Evolutionary conservation across 2,888 invertebrate species (phyloP).

Genomic region (Cremastinae sp.): DNA sequence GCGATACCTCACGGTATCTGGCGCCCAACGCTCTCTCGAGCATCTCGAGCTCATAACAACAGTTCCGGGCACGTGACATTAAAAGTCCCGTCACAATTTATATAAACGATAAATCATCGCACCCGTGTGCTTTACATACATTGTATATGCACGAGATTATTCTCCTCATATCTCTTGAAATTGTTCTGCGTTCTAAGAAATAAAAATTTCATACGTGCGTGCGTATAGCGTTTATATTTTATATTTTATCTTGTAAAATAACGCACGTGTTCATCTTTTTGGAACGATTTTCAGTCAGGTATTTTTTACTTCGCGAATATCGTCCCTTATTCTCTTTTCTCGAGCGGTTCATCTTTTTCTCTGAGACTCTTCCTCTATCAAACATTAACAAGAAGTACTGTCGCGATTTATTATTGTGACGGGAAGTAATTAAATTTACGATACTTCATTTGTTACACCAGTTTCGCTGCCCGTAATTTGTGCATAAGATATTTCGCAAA

Average conservation of each 20-base stretch:
- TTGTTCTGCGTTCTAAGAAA: background rate
- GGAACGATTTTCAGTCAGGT: slow-evolving; percentile 54
- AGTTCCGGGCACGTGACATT: too few relatives aligned
- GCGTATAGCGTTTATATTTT: slow-evolving; percentile 6
- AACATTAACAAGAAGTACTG: background rate
- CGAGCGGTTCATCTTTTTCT: slow-evolving; percentile 36
- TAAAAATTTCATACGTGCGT: slow-evolving; percentile 18
- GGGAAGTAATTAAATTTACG: background rate
- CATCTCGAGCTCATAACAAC: too few relatives aligned
- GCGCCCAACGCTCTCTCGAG: too few relatives aligned
- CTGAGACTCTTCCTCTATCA: background rate
- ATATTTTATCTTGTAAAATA: slow-evolving; percentile 57
- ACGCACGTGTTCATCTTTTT: slow-evolving; percentile 62
- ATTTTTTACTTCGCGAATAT: slow-evolving; percentile 51
- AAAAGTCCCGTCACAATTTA: too few relatives aligned
- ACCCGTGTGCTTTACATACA: slow-evolving; percentile 54
- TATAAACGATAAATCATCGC: slow-evolving; percentile 67
- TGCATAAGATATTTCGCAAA: background rate
- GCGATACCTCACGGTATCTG: too few relatives aligned
- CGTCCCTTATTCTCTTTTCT: slow-evolving; percentile 40
- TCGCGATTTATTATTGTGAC: background rate
- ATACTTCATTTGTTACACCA: slow-evolving; percentile 1
- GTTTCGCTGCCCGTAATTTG: background rate
- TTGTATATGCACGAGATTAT: too few relatives aligned
- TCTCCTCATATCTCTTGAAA: slow-evolving; percentile 12